phyloP scores from a whole-genome alignment of 1,140 invertebrate genomes.

The Pseudoatta argentina region DNA sequence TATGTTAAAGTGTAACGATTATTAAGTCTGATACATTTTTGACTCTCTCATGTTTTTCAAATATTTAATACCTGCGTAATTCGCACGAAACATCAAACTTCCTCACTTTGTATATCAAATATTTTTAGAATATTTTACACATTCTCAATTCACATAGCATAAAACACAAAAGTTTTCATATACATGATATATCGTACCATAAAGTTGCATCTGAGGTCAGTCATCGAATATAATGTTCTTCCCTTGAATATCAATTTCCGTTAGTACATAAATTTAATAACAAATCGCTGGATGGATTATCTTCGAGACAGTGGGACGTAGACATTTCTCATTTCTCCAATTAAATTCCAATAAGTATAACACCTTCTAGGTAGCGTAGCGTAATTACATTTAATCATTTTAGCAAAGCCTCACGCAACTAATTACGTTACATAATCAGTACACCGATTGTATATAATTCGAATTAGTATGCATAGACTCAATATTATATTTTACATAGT shows the following conservation, averaged over 20 bases:
- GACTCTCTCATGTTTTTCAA: not conserved
- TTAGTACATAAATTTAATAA: not conserved
- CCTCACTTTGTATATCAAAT: not conserved
- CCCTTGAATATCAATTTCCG: not conserved
- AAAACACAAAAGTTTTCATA: not conserved
- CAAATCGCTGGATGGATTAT: not conserved
- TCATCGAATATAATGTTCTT: not conserved
- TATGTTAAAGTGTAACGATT: not conserved
- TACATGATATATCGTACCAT: not conserved
- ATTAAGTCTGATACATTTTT: not conserved
- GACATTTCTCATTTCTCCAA: conserved; percentile 20
- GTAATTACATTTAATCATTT: not conserved
- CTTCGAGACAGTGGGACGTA: not conserved
- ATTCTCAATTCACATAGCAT: not conserved
- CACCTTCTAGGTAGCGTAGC: not conserved
- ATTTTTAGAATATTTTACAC: conserved; percentile 11
- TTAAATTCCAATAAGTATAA: conserved; percentile 22
- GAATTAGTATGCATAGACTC: conserved; percentile 1
- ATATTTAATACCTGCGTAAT: not conserved
- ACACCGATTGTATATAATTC: not conserved
- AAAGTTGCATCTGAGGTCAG: not conserved
- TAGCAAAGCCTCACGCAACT: not conserved
- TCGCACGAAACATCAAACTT: not conserved
- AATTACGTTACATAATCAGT: conserved; percentile 17
- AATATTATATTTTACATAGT: not conserved